Conservation (phyloP, 2,113 vertebrate species). For the Ornithorhynchus anatinus region DNA sequence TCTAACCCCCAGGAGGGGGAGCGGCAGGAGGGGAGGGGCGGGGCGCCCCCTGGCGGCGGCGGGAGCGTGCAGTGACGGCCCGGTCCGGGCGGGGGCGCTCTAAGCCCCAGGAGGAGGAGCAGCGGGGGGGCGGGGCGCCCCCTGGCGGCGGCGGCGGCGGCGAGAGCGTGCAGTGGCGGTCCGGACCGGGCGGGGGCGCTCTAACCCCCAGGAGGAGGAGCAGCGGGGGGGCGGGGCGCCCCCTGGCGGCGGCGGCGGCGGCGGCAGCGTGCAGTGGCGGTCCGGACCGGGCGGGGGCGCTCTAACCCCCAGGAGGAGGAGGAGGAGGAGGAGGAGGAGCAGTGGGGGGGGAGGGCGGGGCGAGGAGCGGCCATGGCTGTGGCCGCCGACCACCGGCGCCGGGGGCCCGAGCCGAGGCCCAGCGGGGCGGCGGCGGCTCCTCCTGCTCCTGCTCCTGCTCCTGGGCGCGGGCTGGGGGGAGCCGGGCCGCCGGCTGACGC, state of each 20-base stretch:
- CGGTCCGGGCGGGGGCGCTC: background rate
- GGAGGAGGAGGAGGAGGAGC: no score
- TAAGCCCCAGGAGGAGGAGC: background rate
- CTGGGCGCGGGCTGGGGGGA: accelerated
- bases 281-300: no score
- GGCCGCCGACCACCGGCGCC: accelerated
- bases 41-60: background rate
- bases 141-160: no score
- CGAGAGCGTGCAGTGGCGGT: no score
- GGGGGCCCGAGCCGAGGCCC: background rate
- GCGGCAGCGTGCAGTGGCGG: background rate
- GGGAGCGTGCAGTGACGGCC: no score
- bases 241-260: no score
- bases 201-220: no score
- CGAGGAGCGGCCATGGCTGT: background rate
- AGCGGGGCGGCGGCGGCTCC: accelerated
- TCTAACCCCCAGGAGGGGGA: no score
- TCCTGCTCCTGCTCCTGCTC: accelerated
- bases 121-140: background rate
- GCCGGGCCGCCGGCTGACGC: accelerated
- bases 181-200: no score
- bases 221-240: background rate
- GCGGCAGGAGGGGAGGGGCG: no score
- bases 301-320: no score
- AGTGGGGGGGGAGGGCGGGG: background rate